Conservation (phyloP, 2,797 vertebrate genomes). For the Malurus leucopterus region DNA sequence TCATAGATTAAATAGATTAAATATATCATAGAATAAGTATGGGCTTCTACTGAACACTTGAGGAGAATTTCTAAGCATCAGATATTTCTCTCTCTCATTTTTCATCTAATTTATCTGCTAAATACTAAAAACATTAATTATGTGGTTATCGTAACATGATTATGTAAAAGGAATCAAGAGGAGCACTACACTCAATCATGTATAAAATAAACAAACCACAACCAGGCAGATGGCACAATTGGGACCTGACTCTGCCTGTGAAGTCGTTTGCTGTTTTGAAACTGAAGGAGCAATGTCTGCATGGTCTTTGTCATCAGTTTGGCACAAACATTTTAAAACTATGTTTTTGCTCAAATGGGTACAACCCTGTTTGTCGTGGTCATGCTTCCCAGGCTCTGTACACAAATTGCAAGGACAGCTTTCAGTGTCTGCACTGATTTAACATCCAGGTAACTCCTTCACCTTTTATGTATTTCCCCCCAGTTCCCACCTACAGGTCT, state of each 20-base stretch:
- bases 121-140: slow-evolving; percentile 12
- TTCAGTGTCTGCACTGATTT: neutral
- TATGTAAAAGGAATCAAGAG: neutral
- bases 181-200: slow-evolving; percentile 12
- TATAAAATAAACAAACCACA: slow-evolving; percentile 30
- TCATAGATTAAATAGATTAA: neutral
- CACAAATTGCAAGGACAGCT: neutral
- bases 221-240: slow-evolving; percentile 43
- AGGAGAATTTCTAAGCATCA: neutral
- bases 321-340: neutral
- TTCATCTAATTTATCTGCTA: neutral
- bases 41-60: neutral
- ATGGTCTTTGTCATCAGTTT: neutral
- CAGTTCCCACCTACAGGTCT: neutral
- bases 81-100: neutral
- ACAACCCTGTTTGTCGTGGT: neutral
- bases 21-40: neutral
- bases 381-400: neutral
- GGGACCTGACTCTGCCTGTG: slow-evolving; percentile 14
- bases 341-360: neutral
- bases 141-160: slow-evolving; percentile 8
- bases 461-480: neutral
- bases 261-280: slow-evolving; percentile 6
- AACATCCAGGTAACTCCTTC: neutral
- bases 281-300: neutral